These are phyloP conservation scores for Phoeniculus purpureus DNA, from an alignment of 2,797 vertebrate genomes.

Conservation along the genomic window DNA sequence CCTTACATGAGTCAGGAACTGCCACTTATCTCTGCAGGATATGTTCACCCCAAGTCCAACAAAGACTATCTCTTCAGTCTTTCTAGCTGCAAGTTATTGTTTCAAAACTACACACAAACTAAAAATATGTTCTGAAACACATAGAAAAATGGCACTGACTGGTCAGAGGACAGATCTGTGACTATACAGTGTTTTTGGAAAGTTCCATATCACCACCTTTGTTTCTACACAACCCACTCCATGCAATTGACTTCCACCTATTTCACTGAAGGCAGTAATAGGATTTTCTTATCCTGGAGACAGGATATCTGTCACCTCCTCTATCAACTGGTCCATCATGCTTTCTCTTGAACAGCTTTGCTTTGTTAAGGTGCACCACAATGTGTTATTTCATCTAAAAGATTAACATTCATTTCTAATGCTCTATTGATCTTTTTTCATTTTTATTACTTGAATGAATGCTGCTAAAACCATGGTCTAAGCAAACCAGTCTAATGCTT, in stretches of 20 bases:
- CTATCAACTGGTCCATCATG: constrained; percentile 2
- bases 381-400: constrained; percentile 14
- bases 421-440: constrained; percentile 57
- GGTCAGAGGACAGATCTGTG: not conserved
- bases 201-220: not conserved
- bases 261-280: not conserved
- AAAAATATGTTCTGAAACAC: not conserved
- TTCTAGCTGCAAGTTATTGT: not conserved
- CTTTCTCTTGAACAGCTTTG: constrained; percentile 20
- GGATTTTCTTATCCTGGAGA: constrained; percentile 32
- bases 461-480: constrained; percentile 5
- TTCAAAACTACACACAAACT: not conserved
- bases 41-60: not conserved
- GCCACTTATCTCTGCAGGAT: not conserved
- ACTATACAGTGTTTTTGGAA: not conserved
- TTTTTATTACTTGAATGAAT: constrained; percentile 55
- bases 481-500: constrained; percentile 8
- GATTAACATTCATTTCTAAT: constrained; percentile 62
- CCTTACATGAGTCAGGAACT: not conserved
- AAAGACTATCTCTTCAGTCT: not conserved
- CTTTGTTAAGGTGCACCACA: constrained; percentile 40
- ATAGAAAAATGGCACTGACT: not conserved
- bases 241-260: not conserved
- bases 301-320: not conserved
- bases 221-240: not conserved